Base-by-base conservation (phyloP, 2,113 vertebrate species). In the Acrocephalus kingi region DNA sequence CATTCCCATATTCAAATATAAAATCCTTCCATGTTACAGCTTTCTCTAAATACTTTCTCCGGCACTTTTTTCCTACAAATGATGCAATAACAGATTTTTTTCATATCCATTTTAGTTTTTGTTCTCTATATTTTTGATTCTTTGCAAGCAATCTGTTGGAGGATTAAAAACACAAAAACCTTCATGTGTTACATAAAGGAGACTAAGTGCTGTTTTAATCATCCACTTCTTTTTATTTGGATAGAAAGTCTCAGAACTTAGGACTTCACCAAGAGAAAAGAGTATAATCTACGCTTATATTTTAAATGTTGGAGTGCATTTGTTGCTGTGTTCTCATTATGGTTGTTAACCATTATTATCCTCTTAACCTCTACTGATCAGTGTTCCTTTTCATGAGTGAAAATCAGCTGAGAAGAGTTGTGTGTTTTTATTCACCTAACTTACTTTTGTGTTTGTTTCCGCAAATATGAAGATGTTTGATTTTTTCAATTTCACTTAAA, bases 331-430 rank as follows among this genome's bases (percentile, higher is more conserved):
- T 83, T 84, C 84, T 90, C 63, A 81, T 84, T 69, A 23, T 55
- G 43, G 37, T 92, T 78, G 64, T 92, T 96, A 95, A 94, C 59
- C 21, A 7, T 62, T 59, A 63, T 94, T 84, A 78, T 84, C 56
- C 16, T 66, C 71, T 91, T 97, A 97, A 97, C 90, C 49, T 87
- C 46, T 96, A 87, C 95, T 96, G 69, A 96, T 93, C 55, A 43
- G 27, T 77, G 52, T 90, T 88, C 78, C 20, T 79, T 82, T 69
- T 79, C 58, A 45, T 89, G 85, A 78, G 74, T 94, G 90, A 85
- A 78, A 90, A 89, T 61, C 87, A 83, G 51, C 56, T 81, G 55
- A 69, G 72, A 72, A 61, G 74, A 75, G 17, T 39, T 25, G 55
- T 18, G 35, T 77, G 35, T 91, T 81, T 92, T 96, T 64, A 86